Evolutionary conservation across 2,797 vertebrate genomes (phyloP).

Genomic region (Myiothlypis coronata): DNA sequence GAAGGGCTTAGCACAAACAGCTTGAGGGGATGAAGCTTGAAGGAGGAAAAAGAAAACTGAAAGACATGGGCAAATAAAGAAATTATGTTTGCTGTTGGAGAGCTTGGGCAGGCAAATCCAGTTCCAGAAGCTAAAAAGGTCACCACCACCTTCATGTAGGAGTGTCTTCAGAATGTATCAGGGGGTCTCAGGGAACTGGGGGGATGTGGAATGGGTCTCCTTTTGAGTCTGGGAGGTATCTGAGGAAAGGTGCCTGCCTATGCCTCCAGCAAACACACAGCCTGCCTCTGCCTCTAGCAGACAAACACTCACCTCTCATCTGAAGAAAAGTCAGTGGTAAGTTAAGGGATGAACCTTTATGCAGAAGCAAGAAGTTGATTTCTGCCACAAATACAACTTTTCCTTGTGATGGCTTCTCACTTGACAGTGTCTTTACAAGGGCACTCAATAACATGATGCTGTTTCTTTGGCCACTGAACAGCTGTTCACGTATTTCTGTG

Average conservation of each 20-base stretch:
- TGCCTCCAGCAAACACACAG: background rate
- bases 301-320: background rate
- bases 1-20: background rate
- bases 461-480: background rate
- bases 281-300: background rate
- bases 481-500: background rate
- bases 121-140: background rate
- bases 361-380: background rate
- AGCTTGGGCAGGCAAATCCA: background rate
- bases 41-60: background rate
- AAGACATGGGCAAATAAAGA: background rate
- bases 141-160: background rate
- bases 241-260: background rate
- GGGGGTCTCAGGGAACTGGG: background rate
- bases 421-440: background rate
- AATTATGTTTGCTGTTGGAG: background rate
- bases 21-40: background rate
- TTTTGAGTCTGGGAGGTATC: background rate
- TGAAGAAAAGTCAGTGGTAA: background rate
- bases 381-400: background rate
- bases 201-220: background rate
- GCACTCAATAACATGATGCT: background rate
- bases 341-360: background rate
- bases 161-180: background rate
- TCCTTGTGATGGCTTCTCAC: background rate